Base-by-base conservation (phyloP, 2,888 invertebrate species). In the Ypsolopha sequella region DNA sequence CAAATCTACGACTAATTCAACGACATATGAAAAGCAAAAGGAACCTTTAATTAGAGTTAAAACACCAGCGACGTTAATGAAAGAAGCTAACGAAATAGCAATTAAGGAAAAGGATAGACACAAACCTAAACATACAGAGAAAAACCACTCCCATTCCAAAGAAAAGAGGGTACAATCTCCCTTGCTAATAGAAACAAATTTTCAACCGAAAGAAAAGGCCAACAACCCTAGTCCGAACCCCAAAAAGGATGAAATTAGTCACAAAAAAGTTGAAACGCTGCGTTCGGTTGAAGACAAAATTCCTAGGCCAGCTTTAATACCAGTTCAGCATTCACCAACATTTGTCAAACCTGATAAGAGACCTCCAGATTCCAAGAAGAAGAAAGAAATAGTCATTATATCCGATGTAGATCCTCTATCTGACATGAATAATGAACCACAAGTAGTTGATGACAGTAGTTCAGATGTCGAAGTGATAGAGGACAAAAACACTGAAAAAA, bases 391-490 rank as follows among this genome's bases (percentile, higher is more conserved):
- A 0, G 61, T 82, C 0, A 80, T 86, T 34, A 62, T 85, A 1
- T 82, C 84, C 0, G 86, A 85, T 36, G 53, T 82, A 6, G 85
- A 85, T 55, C 85, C 86, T 0, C 58, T 85, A 54, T 63, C 63
- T 0, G 80, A 80, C 49, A 60, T 66, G 24, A 24, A 24, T 9
- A 62, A 58, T 2, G 85, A 85, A 52, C 72, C 81, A 0, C 58
- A 80, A 0, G 72, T 78, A 0, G 60, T 85, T 0, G 87, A 87
- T 45, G 87, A 87, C 52, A 87, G 87, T 56, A 85, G 85, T 56
- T 87, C 87, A 73, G 87, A 87, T 41, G 81, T 87, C 0, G 87
- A 87, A 66, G 61, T 87, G 47, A 68, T 87, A 1, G 85, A 84
- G 53, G 80, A 78, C 51, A 64, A 61, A 24, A 24, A 24, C 24